Base-by-base conservation (phyloP, 2,113 vertebrate genomes). In the Epinephelus moara region DNA sequence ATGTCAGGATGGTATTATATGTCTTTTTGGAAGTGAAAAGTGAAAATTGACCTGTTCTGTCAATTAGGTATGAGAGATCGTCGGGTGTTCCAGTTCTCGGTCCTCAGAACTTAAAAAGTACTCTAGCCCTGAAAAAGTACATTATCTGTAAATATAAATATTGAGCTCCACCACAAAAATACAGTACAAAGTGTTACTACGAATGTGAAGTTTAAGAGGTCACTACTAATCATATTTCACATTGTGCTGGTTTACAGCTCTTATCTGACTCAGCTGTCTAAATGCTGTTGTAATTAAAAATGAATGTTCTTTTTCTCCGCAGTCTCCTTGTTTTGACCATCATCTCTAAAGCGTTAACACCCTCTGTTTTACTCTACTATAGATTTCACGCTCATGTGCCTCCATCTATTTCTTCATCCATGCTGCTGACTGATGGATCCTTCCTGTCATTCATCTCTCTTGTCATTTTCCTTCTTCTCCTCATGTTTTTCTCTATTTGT, bases 371-470 rank as follows among this genome's bases (percentile, higher is more conserved):
- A 53, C 4, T 27, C 4, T 53, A 27, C 33, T 30, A 23, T 25
- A 57, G 33, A 13, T 62, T 18, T 25, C 11, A 45, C 11, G 11
- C 42, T 21, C 47, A 66, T 17, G 15, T 1, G 47, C 45, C 42
- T 70, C 47, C 60, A 33, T 80, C 61, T 21, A 37, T 71, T 56
- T 25, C 3, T 75, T 72, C n/a, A 13, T 50, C 30, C 56, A 17
- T 15, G 18, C 63, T 6, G 57, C 63, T 69, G 67, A 71, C 66
- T 52, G 59, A 73, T 73, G 40, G 18, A 71, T 57, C 21, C 27
- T 6, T 66, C 42, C 40, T 3, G 52, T 77, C 52, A 21, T 66
- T 83, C 60, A 59, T 66, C 74, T 77, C 56, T 6, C 27, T 62
- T 50, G 56, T 62, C 64, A 60, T 61, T 70, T 52, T 62, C 49